Evolutionary conservation across 2,797 vertebrate species (phyloP).

Genomic region (Cyprinella venusta): DNA sequence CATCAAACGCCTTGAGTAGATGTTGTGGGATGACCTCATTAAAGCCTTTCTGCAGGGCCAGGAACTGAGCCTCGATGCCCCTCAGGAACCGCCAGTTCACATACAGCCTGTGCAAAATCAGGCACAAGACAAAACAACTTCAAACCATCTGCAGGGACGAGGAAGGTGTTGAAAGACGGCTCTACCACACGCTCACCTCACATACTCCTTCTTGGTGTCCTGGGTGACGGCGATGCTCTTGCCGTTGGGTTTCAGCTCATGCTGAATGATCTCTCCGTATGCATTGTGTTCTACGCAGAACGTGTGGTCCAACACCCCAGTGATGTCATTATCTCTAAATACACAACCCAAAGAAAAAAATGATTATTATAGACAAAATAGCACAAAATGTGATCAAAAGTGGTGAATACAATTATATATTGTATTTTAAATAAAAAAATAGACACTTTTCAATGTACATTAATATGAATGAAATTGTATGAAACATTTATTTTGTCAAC

Average conservation of each 20-base stretch:
- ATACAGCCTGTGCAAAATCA: conserved; percentile 82
- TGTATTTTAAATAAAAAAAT: background rate
- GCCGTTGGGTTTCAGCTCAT: conserved; percentile 96
- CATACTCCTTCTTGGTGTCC: conserved; percentile 89
- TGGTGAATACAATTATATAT: background rate
- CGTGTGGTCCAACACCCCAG: conserved; percentile 96
- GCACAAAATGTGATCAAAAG: background rate
- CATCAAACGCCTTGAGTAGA: conserved; percentile 96
- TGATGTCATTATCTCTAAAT: conserved; percentile 92
- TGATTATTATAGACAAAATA: background rate
- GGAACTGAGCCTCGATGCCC: conserved; percentile 97
- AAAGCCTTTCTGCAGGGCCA: conserved; percentile 98
- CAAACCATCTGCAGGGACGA: background rate
- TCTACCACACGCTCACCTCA: conserved; percentile 72
- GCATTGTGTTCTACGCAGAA: conserved; percentile 98
- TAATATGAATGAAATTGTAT: background rate
- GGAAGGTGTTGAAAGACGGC: background rate
- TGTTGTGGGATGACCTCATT: conserved; percentile 99
- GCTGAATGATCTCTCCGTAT: conserved; percentile 96
- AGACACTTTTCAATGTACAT: background rate
- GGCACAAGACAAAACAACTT: background rate
- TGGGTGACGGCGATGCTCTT: conserved; percentile 89
- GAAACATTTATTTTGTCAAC: background rate
- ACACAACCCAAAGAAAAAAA: background rate
- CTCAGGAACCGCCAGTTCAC: conserved; percentile 97